Evolutionary conservation across 2,797 vertebrate species (phyloP).

Genomic region (Synanceia verrucosa): DNA sequence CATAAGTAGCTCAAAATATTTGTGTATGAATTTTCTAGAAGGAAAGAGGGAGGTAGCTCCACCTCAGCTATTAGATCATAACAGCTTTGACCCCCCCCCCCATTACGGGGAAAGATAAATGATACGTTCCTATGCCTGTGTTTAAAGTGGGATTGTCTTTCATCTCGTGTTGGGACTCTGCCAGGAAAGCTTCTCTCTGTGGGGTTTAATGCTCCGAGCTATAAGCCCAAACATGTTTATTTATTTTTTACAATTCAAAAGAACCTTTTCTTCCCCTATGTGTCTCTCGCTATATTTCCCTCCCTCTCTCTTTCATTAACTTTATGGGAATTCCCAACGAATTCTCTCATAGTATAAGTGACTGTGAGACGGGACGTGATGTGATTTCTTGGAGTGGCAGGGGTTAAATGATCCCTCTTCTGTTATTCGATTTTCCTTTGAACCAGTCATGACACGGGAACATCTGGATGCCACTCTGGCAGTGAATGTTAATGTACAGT

Average conservation of each 20-base stretch:
- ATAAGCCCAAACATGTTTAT: slow-evolving; percentile 83
- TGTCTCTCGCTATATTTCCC: slow-evolving; percentile 2
- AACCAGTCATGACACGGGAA: slow-evolving; percentile 47
- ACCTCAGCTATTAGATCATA: slow-evolving; percentile 69
- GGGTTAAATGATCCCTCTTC: slow-evolving; percentile 54
- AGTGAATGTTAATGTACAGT: slow-evolving; percentile 23
- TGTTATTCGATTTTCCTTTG: slow-evolving; percentile 56
- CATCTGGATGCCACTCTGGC: slow-evolving; percentile 67
- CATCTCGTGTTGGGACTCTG: slow-evolving; percentile 71
- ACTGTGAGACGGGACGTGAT: slow-evolving; percentile 28
- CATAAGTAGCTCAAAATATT: slow-evolving; percentile 59
- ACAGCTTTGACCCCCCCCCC: slow-evolving; percentile 68
- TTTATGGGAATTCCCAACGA: slow-evolving; percentile 79
- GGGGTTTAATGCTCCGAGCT: slow-evolving; percentile 65
- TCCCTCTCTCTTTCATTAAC: slow-evolving; percentile 57
- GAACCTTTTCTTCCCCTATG: slow-evolving; percentile 37
- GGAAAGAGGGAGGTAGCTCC: slow-evolving; percentile 45
- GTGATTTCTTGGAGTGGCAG: slow-evolving; percentile 36
- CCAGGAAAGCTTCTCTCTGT: slow-evolving; percentile 72
- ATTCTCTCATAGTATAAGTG: slow-evolving; percentile 45
- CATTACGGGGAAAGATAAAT: slow-evolving; percentile 74
- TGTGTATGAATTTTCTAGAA: slow-evolving; percentile 38
- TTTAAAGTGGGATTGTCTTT: slow-evolving; percentile 80
- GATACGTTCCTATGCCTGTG: slow-evolving; percentile 67
- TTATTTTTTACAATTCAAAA: slow-evolving; percentile 81